A percentile compares a stretch with the other conserved stretches of the same genome.
Conservation (phyloP, 2,797 vertebrate genomes). For the Eurystomus glaucurus region DNA sequence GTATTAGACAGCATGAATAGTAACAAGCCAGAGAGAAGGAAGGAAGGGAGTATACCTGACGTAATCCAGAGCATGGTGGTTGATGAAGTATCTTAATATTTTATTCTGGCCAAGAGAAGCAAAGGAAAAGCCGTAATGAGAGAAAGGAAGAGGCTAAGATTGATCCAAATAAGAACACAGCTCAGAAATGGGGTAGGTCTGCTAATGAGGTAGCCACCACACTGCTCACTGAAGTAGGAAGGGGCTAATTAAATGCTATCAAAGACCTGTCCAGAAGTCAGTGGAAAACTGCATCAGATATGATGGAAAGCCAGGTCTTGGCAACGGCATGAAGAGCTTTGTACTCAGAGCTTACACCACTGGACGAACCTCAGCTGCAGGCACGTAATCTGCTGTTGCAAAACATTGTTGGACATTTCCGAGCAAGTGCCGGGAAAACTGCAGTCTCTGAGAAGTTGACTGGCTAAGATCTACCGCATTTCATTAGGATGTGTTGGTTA, state of each 20-base stretch:
- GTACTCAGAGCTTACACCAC: not conserved
- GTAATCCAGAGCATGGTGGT: not conserved
- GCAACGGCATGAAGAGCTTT: not conserved
- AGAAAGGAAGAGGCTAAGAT: not conserved
- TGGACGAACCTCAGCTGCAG: not conserved
- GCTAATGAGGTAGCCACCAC: not conserved
- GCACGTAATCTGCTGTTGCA: not conserved
- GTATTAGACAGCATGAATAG: not conserved
- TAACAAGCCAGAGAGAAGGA: not conserved
- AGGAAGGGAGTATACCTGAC: not conserved
- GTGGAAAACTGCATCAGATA: not conserved
- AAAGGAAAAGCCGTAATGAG: not conserved
- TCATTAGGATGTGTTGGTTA: constrained; percentile 2
- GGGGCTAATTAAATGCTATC: not conserved
- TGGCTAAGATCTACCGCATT: not conserved
- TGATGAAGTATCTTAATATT: not conserved
- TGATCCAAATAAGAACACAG: not conserved
- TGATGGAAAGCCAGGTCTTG: not conserved
- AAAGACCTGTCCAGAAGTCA: not conserved
- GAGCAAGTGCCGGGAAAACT: not conserved
- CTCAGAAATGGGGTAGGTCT: not conserved
- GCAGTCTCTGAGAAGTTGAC: not conserved
- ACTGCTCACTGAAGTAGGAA: not conserved
- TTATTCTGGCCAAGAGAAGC: not conserved
- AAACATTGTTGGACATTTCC: not conserved